Base-by-base conservation (phyloP, 2,888 invertebrate genomes). In the Drosophila neotestacea region DNA sequence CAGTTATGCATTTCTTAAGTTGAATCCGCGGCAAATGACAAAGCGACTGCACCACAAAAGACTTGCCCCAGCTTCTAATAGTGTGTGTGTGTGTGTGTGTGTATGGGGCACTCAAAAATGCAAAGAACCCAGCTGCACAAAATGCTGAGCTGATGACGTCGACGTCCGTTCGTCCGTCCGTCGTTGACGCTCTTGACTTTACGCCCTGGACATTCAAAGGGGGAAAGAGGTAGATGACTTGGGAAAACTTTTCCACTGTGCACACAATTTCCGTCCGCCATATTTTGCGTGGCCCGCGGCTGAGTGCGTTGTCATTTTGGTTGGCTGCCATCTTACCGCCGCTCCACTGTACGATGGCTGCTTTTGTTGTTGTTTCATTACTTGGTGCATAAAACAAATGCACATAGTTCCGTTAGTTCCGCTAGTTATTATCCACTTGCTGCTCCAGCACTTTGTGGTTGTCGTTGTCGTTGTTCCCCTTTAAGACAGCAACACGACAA, bases 1-100 rank as follows among this genome's bases (percentile, higher is more conserved):
- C 87, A 81, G 83, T 79, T 85, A 82, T 82, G 84, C 85, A 84
- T 84, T 84, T 85, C 84, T 76, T 85, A 78, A 85, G 82, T 78
- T 82, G 78, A 87, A 85, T 87, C 85, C 76, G 72, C 77, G 82
- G 77, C 79, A 73, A 73, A 71, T 75, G 79, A 85, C 84, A 87
- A 86, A 86, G 82, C 84, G 52, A 48, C 66, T 63, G 52, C 55
- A 41, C 42, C 58, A 70, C 74, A 70, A 64, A 64, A 65, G 70
- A 56, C 60, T 22, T 48, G 44, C 47, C 52, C 16, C 44, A 41
- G 22, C 50, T 42, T 13, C 50, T 60, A 60, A 50, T 39, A 22
- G 28, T 41, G 32, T 54, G 13, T 42, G 42, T 47, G 47, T 38
- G 51, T 63, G 47, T 48, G 58, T 47, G 44, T 51, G 22, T 50